Conservation (phyloP, 2,797 vertebrate genomes). For the Allochrocebus solatus region DNA sequence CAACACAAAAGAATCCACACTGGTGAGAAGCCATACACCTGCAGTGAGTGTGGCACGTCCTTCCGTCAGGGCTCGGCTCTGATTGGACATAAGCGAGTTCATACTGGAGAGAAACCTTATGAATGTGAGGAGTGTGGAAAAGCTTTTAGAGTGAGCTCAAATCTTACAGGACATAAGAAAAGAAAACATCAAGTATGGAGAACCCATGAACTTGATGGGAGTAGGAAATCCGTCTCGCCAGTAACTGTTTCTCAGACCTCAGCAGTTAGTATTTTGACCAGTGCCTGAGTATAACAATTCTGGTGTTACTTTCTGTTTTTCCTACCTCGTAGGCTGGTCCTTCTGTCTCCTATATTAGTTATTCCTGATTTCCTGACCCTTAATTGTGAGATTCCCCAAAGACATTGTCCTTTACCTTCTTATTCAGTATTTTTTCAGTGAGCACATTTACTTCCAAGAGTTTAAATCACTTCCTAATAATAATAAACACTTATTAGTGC, state of each 20-base stretch:
- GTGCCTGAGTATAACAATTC: neutral
- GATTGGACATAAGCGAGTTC: constrained; percentile 27
- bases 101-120: constrained; percentile 50
- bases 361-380: neutral
- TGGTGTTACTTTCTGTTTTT: neutral
- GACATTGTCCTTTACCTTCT: neutral
- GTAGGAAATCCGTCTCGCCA: neutral
- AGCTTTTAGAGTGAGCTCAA: constrained; percentile 46
- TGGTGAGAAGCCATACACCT: constrained; percentile 30
- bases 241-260: neutral
- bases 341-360: neutral
- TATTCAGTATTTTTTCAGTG: neutral
- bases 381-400: neutral
- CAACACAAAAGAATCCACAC: constrained; percentile 47
- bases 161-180: constrained; percentile 25
- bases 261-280: neutral
- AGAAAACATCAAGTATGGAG: neutral
- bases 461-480: neutral
- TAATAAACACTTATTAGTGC: neutral
- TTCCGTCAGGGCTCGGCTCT: constrained; percentile 31
- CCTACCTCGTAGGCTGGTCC: neutral
- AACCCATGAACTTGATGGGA: neutral
- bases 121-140: constrained; percentile 52
- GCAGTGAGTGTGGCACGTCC: neutral
- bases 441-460: neutral